phyloP scores from a whole-genome alignment of 2,888 invertebrate genomes.

The Leptura quadrifasciata region DNA sequence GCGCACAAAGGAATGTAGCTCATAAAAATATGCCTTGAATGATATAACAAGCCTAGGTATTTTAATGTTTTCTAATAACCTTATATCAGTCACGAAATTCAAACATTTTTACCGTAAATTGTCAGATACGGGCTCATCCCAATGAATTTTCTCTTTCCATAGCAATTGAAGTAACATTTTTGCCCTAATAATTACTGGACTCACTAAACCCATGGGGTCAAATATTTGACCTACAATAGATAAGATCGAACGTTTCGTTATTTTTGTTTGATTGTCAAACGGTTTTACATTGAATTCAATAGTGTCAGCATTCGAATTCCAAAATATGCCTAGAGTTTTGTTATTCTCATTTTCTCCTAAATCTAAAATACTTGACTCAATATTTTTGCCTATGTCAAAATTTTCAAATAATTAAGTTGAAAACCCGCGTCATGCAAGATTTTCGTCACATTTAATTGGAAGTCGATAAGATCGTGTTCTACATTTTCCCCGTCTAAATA shows the following conservation, averaged over 20 bases:
- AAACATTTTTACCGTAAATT: constrained; percentile 22
- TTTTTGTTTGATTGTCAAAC: not conserved
- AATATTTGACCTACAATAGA: constrained; percentile 16
- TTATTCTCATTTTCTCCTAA: constrained; percentile 22
- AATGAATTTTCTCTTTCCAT: constrained; percentile 32
- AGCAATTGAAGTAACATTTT: constrained; percentile 38
- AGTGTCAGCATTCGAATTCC: constrained; percentile 28
- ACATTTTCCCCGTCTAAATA: constrained; percentile 30
- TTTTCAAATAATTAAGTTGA: constrained; percentile 23
- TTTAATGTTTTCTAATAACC: constrained; percentile 15
- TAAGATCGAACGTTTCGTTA: constrained; percentile 34
- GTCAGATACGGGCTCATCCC: constrained; percentile 34
- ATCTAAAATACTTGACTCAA: constrained; percentile 11
- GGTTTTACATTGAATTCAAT: constrained; percentile 8
- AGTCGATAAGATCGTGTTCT: constrained; percentile 11
- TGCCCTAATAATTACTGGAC: constrained; percentile 31
- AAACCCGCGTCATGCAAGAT: constrained; percentile 14
- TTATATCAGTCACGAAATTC: constrained; percentile 5
- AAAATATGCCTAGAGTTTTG: constrained; percentile 30
- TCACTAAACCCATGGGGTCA: constrained; percentile 34
- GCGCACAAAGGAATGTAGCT: constrained; percentile 17
- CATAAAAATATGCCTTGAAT: too few relatives aligned
- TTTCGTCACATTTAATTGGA: constrained; percentile 18
- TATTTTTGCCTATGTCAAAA: constrained; percentile 19
- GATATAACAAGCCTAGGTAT: too few relatives aligned